These are phyloP conservation scores for Anser brachyrhynchus DNA, from an alignment of 2,113 vertebrate species.

Conservation along the genomic window DNA sequence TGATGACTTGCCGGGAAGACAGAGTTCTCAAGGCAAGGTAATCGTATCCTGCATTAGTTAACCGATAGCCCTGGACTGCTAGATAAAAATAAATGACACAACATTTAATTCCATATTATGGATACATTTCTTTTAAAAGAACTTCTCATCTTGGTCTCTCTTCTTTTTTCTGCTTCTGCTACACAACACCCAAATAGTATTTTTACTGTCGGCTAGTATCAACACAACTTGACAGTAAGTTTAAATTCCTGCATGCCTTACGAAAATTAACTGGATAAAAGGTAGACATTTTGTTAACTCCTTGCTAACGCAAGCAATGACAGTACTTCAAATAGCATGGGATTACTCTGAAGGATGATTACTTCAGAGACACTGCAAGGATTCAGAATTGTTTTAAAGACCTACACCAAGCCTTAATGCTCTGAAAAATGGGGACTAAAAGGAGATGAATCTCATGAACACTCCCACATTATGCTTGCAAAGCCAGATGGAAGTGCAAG, in stretches of 20 bases:
- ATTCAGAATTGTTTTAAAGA: neutral
- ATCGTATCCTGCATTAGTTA: constrained; percentile 94
- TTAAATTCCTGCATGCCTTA: neutral
- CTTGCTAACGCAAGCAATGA: neutral
- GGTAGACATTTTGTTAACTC: neutral
- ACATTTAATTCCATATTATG: neutral
- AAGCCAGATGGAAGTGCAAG: neutral
- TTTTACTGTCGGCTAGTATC: neutral
- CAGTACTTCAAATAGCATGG: neutral
- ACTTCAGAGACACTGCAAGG: neutral
- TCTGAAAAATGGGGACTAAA: neutral
- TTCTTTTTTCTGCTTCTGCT: neutral
- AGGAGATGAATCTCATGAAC: neutral
- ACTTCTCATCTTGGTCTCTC: neutral
- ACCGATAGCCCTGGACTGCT: constrained; percentile 94
- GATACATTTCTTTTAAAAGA: neutral
- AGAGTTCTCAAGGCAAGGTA: constrained; percentile 94
- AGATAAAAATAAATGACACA: constrained; percentile 24
- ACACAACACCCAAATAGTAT: neutral
- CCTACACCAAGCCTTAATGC: neutral
- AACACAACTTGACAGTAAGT: neutral
- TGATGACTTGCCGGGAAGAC: constrained; percentile 87
- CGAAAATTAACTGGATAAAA: neutral
- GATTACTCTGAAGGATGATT: neutral
- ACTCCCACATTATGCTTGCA: neutral